phyloP scores from a whole-genome alignment of 2,888 invertebrate species.

The Acronicta alni region DNA sequence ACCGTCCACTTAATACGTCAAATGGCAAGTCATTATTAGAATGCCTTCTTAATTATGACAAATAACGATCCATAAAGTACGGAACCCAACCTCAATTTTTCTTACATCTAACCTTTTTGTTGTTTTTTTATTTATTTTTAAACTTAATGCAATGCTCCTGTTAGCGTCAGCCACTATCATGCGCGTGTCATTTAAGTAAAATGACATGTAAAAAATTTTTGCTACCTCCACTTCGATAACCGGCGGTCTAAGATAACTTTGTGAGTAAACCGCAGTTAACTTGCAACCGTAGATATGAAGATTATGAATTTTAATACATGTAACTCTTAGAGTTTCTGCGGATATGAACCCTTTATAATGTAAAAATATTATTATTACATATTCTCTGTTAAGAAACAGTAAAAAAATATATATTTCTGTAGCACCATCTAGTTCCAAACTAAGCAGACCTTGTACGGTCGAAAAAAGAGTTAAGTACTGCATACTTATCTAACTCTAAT shows the following conservation, averaged over 20 bases:
- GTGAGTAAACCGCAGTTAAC: constrained; percentile 36
- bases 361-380: too few relatives aligned
- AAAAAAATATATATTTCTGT: too few relatives aligned
- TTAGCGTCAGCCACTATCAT: constrained; percentile 80
- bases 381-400: too few relatives aligned
- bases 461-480: too few relatives aligned
- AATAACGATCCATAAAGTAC: constrained; percentile 8
- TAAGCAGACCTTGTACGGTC: too few relatives aligned
- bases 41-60: neutral
- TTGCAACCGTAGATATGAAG: constrained; percentile 6
- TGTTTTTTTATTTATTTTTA: constrained; percentile 22
- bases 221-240: constrained; percentile 60
- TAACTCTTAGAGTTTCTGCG: neutral
- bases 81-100: constrained; percentile 36
- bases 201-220: constrained; percentile 69
- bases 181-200: constrained; percentile 55
- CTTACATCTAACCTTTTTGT: constrained; percentile 18
- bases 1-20: neutral
- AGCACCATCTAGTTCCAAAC: too few relatives aligned
- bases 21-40: neutral
- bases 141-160: constrained; percentile 84
- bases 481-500: too few relatives aligned
- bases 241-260: constrained; percentile 45
- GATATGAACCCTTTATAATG: too few relatives aligned
- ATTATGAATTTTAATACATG: constrained; percentile 4